Conservation (phyloP, 1,140 invertebrate species). For the Patella vulgata region DNA sequence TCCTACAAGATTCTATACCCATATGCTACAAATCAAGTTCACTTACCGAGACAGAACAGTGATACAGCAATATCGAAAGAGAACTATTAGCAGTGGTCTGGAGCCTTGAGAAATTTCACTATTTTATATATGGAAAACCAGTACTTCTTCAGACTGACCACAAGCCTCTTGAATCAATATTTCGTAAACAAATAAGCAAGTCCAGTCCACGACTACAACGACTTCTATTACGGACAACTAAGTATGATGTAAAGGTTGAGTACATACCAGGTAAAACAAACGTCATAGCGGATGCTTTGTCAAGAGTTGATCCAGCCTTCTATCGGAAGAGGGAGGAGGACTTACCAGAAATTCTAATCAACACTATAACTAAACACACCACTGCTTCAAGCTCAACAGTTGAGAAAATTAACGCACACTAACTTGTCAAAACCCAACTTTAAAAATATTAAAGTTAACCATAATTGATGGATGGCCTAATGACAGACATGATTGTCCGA, state of each 20-base stretch:
- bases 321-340: neutral
- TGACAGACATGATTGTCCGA: neutral
- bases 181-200: slow-evolving; percentile 25
- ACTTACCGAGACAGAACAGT: slow-evolving; percentile 59
- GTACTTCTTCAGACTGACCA: slow-evolving; percentile 67
- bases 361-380: slow-evolving; percentile 62
- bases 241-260: slow-evolving; percentile 44
- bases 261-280: slow-evolving; percentile 36
- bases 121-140: slow-evolving; percentile 62
- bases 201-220: slow-evolving; percentile 36
- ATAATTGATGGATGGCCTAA: slow-evolving; percentile 1
- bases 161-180: slow-evolving; percentile 39
- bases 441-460: neutral
- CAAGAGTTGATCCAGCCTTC: neutral
- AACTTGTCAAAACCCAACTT: neutral
- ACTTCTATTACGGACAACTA: slow-evolving; percentile 32
- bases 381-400: slow-evolving; percentile 34
- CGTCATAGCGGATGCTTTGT: slow-evolving; percentile 32
- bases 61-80: slow-evolving; percentile 68
- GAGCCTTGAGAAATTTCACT: slow-evolving; percentile 68
- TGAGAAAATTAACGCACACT: neutral
- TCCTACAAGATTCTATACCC: slow-evolving; percentile 64
- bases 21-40: slow-evolving; percentile 66
- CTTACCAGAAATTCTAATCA: neutral
- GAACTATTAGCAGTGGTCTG: slow-evolving; percentile 70